Percentiles rank a stretch among this genome's conserved stretches.
These are phyloP conservation scores for Elegia similella DNA, from an alignment of 2,888 invertebrate genomes.

Conservation along the genomic window DNA sequence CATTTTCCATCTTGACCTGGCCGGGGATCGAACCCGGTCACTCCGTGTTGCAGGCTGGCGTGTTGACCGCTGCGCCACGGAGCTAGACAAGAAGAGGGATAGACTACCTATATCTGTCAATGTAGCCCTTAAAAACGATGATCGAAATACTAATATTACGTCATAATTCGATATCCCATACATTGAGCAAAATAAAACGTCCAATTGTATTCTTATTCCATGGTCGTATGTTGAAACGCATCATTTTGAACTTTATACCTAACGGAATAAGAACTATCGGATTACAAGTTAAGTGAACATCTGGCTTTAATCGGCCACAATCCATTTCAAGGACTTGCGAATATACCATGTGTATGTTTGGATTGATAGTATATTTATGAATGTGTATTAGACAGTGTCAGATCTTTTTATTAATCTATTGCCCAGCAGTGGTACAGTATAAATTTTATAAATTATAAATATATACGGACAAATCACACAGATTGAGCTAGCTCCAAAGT, in stretches of 20 bases:
- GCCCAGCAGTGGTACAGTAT: too few species aligned
- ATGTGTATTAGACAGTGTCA: too few species aligned
- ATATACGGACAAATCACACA: too few species aligned
- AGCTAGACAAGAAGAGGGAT: too few species aligned
- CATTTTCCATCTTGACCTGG: too few species aligned
- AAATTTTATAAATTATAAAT: too few species aligned
- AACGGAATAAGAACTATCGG: constrained; percentile 1
- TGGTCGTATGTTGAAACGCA: neutral
- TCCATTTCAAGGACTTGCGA: constrained; percentile 29
- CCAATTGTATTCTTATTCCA: constrained; percentile 7
- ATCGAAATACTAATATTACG: neutral
- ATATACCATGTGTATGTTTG: constrained; percentile 3
- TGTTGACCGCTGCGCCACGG: too few species aligned
- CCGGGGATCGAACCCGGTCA: too few species aligned
- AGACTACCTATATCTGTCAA: neutral
- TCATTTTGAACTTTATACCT: neutral
- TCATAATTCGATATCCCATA: constrained; percentile 4
- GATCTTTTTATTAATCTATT: too few species aligned
- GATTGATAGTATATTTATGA: neutral
- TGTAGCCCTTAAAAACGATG: neutral
- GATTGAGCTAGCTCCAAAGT: too few species aligned
- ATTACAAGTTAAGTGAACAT: constrained; percentile 21
- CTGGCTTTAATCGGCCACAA: constrained; percentile 30
- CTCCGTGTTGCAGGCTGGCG: too few species aligned
- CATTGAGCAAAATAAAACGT: constrained; percentile 8